phyloP scores from a whole-genome alignment of 2,888 invertebrate genomes.

The Ptychoptera albimana region DNA sequence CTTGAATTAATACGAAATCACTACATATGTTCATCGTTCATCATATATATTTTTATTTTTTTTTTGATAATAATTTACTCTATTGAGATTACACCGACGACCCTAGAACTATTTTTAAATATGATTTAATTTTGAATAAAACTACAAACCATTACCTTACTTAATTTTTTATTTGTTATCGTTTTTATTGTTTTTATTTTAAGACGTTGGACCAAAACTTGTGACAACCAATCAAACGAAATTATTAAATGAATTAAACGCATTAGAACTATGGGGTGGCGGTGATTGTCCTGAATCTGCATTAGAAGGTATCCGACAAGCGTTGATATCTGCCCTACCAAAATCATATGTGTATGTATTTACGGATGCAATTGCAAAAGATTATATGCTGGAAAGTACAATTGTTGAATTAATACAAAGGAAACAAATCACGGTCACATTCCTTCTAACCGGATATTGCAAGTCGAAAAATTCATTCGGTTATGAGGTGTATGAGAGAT shows the following conservation, averaged over 20 bases:
- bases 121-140: neutral
- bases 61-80: no score
- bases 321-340: slow-evolving; percentile 45
- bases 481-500: slow-evolving; percentile 50
- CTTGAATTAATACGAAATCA: no score
- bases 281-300: slow-evolving; percentile 63
- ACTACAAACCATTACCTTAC: neutral
- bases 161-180: neutral
- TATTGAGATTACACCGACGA: no score
- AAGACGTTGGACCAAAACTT: slow-evolving; percentile 46
- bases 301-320: slow-evolving; percentile 45
- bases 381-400: slow-evolving; percentile 41
- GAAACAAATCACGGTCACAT: slow-evolving; percentile 55
- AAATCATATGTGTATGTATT: slow-evolving; percentile 59
- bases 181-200: slow-evolving; percentile 8
- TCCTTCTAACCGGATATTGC: slow-evolving; percentile 57
- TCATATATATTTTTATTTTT: no score
- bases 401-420: slow-evolving; percentile 52
- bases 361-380: slow-evolving; percentile 57
- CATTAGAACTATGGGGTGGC: slow-evolving; percentile 46
- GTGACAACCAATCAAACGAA: slow-evolving; percentile 45
- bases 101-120: no score
- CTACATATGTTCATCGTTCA: no score
- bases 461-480: slow-evolving; percentile 43
- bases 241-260: slow-evolving; percentile 38